Conservation (phyloP, 2,888 invertebrate species). For the Octodonta nipae region DNA sequence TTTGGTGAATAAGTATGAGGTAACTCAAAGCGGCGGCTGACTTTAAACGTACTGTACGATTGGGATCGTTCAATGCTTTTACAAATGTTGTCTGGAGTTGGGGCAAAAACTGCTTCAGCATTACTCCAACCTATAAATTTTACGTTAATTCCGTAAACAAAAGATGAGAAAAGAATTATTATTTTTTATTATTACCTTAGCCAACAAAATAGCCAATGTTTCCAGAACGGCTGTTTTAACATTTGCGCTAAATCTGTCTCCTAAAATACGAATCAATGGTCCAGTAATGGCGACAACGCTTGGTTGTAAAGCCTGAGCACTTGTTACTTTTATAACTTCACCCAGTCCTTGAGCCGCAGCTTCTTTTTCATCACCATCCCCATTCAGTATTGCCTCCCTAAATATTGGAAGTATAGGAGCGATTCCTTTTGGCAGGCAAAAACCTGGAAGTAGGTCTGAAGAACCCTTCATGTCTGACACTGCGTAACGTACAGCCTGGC, state of each 20-base stretch:
- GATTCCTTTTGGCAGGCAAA: constrained; percentile 82
- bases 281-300: constrained; percentile 96
- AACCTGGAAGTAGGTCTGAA: constrained; percentile 71
- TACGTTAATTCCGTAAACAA: too few species aligned
- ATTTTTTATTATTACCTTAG: constrained; percentile 54
- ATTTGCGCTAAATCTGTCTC: constrained; percentile 84
- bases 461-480: constrained; percentile 66
- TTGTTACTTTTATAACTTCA: constrained; percentile 70
- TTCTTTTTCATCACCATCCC: constrained; percentile 89
- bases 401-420: constrained; percentile 88
- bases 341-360: constrained; percentile 80
- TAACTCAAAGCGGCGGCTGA: constrained; percentile 79
- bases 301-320: constrained; percentile 76
- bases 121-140: constrained; percentile 70
- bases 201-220: constrained; percentile 79
- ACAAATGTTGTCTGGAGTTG: constrained; percentile 97
- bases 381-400: constrained; percentile 91
- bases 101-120: constrained; percentile 94
- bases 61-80: constrained; percentile 83
- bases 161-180: background rate
- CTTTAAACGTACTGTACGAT: constrained; percentile 74
- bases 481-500: constrained; percentile 85
- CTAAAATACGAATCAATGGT: constrained; percentile 91
- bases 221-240: constrained; percentile 94
- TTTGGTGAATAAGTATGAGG: constrained; percentile 79